Evolutionary conservation across 2,113 vertebrate genomes (phyloP).

Genomic region (Taxidea taxus): DNA sequence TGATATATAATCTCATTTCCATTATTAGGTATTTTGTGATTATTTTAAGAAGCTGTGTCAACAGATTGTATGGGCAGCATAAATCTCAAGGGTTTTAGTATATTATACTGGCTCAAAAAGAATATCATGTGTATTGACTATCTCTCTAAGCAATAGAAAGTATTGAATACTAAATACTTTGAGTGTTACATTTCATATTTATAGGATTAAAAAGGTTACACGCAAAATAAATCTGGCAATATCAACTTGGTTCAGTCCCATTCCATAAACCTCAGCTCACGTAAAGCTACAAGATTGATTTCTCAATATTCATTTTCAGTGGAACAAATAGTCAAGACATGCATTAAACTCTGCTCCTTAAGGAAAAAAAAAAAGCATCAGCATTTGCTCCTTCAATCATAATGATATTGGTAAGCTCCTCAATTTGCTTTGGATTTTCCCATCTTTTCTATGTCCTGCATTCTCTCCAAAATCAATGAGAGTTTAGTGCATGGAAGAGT

Average conservation of each 20-base stretch:
- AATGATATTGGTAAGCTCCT: background rate
- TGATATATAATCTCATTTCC: slow-evolving; percentile 10
- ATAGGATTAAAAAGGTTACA: slow-evolving; percentile 55
- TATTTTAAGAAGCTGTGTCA: slow-evolving; percentile 23
- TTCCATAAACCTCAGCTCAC: slow-evolving; percentile 33
- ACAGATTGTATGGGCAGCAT: background rate
- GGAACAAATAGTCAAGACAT: slow-evolving; percentile 46
- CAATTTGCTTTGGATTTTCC: background rate
- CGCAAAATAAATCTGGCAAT: slow-evolving; percentile 55
- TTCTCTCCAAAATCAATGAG: background rate
- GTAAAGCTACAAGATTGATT: slow-evolving; percentile 37
- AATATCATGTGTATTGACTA: slow-evolving; percentile 54
- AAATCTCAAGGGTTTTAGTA: background rate
- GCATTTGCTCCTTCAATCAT: background rate
- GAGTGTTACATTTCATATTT: slow-evolving; percentile 42
- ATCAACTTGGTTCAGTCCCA: slow-evolving; percentile 28
- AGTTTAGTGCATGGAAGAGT: background rate
- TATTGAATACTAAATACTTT: slow-evolving; percentile 32
- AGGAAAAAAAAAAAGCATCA: background rate
- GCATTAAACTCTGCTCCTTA: slow-evolving; percentile 12
- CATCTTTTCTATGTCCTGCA: background rate
- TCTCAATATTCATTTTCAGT: slow-evolving; percentile 55
- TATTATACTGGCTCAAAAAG: slow-evolving; percentile 8
- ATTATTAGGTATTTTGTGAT: slow-evolving; percentile 10
- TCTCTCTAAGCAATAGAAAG: slow-evolving; percentile 46